Conservation (phyloP, 2,797 vertebrate genomes). For the Peromyscus eremicus region DNA sequence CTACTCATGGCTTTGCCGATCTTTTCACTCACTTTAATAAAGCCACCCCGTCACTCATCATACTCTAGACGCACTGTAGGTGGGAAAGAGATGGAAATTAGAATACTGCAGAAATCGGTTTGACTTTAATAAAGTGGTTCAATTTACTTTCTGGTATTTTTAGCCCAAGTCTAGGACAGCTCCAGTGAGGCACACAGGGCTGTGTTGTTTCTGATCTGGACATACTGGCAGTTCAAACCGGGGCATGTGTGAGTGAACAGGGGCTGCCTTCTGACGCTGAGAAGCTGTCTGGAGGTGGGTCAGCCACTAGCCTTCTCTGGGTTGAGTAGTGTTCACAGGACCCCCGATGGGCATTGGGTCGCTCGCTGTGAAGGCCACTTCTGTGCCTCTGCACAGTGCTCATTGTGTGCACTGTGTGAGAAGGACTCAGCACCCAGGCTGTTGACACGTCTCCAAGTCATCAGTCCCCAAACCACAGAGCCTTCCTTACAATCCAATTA, state of each 20-base stretch:
- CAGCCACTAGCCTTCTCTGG: neutral
- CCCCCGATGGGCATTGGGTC: neutral
- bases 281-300: neutral
- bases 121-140: neutral
- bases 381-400: neutral
- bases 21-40: constrained; percentile 8
- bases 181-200: neutral
- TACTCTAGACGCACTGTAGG: neutral
- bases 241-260: neutral
- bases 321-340: neutral
- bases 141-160: neutral
- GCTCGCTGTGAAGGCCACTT: neutral
- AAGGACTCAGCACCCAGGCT: neutral
- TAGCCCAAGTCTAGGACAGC: neutral
- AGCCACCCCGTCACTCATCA: neutral
- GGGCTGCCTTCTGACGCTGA: neutral
- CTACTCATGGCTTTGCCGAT: neutral
- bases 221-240: neutral
- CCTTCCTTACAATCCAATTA: neutral
- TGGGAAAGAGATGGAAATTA: constrained; percentile 5
- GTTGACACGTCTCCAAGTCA: neutral
- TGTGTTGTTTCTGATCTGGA: neutral
- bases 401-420: neutral
- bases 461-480: neutral
- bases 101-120: neutral